A percentile compares a stretch with the other conserved stretches of the same genome.
phyloP scores from a whole-genome alignment of 2,888 invertebrate genomes.

The Monoplex corrugatus region DNA sequence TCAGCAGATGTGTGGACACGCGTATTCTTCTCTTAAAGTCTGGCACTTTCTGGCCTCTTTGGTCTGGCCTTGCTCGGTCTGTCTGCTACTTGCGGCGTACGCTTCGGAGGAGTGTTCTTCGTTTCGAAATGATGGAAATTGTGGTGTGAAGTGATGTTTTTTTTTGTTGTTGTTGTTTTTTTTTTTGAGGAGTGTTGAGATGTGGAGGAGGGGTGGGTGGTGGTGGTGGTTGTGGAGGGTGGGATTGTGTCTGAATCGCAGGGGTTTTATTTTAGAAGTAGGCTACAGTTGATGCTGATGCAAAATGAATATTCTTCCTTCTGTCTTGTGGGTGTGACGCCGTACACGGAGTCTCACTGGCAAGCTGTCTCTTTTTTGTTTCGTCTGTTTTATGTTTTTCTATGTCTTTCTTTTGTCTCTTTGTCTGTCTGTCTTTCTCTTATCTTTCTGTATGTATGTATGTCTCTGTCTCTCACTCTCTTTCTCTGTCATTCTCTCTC shows the following conservation, averaged over 20 bases:
- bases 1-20: constrained; percentile 47
- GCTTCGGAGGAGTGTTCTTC: background rate
- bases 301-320: background rate
- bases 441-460: background rate
- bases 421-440: background rate
- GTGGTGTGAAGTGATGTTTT: no score
- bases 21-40: constrained; percentile 26
- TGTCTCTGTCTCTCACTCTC: constrained; percentile 7
- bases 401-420: background rate
- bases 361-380: background rate
- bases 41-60: background rate
- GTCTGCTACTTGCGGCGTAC: background rate
- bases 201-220: background rate
- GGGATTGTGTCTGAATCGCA: background rate
- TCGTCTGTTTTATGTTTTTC: no score
- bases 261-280: background rate
- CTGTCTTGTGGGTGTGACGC: background rate
- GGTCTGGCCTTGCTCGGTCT: background rate
- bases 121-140: no score
- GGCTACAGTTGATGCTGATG: background rate
- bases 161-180: no score
- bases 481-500: background rate
- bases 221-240: background rate
- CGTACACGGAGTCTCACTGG: background rate
- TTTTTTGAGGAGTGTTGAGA: background rate